Percentiles rank a stretch among this genome's conserved stretches.
Evolutionary conservation across 2,888 invertebrate species (phyloP).

Genomic region (Cryptops parisi): DNA sequence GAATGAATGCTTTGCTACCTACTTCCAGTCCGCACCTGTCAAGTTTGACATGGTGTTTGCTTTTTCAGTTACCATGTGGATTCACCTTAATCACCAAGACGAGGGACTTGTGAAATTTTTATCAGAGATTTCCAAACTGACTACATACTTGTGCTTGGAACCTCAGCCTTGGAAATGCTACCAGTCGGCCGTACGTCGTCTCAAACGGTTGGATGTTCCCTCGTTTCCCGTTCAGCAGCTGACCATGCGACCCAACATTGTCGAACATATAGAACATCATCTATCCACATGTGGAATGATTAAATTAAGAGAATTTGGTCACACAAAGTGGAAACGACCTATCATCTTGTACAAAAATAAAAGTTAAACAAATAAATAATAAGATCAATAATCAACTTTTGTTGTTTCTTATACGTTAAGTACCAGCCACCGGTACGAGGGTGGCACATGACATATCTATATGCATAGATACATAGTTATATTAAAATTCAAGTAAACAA

Average conservation of each 20-base stretch:
- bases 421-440: too few species aligned
- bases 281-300: slow-evolving; percentile 33
- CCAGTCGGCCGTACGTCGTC: slow-evolving; percentile 52
- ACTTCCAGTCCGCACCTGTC: slow-evolving; percentile 32
- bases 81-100: slow-evolving; percentile 72
- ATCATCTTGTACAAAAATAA: slow-evolving; percentile 17
- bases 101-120: slow-evolving; percentile 50
- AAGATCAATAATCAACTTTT: too few species aligned
- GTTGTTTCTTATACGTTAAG: too few species aligned
- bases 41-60: slow-evolving; percentile 56
- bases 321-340: slow-evolving; percentile 20
- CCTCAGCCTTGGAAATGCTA: slow-evolving; percentile 80
- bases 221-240: slow-evolving; percentile 27
- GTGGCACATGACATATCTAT: too few species aligned
- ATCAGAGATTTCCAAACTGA: slow-evolving; percentile 38
- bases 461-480: too few species aligned
- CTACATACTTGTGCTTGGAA: slow-evolving; percentile 52
- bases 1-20: slow-evolving; percentile 32
- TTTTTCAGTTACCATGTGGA: slow-evolving; percentile 82
- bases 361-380: too few species aligned
- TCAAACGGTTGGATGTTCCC: slow-evolving; percentile 45
- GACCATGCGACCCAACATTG: slow-evolving; percentile 46
- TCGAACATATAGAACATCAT: slow-evolving; percentile 43
- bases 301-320: slow-evolving; percentile 17
- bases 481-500: too few species aligned